Evolutionary conservation across 2,888 invertebrate species (phyloP).

Genomic region (Taphrorychus bicolor): DNA sequence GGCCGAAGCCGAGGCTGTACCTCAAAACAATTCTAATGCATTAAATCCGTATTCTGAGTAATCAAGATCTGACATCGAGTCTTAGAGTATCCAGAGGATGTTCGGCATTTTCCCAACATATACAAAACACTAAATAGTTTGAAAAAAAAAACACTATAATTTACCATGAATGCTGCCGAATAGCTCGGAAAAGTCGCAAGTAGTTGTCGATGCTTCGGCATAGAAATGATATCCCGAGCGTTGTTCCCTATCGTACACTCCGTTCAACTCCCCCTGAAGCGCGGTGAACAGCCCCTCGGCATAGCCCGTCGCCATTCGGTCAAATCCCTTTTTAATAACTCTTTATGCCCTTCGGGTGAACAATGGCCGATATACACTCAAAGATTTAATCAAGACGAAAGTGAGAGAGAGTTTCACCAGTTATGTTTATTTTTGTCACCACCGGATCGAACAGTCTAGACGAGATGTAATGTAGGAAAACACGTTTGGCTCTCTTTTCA

Average conservation of each 20-base stretch:
- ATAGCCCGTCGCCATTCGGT: slow-evolving; percentile 36
- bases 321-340: slow-evolving; percentile 32
- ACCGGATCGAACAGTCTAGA: slow-evolving; percentile 3
- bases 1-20: too few relatives aligned
- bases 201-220: slow-evolving; percentile 30
- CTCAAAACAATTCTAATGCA: too few relatives aligned
- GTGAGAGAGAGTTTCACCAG: background rate
- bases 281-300: slow-evolving; percentile 37
- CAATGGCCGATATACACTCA: background rate
- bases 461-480: background rate
- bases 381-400: slow-evolving; percentile 1
- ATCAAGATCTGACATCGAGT: too few relatives aligned
- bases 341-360: slow-evolving; percentile 6
- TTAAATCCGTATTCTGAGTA: too few relatives aligned
- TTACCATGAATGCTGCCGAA: slow-evolving; percentile 29
- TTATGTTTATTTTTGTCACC: slow-evolving; percentile 1
- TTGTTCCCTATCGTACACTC: slow-evolving; percentile 21
- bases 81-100: too few relatives aligned
- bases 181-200: slow-evolving; percentile 38
- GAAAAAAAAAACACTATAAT: too few relatives aligned
- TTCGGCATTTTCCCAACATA: too few relatives aligned
- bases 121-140: too few relatives aligned
- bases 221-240: slow-evolving; percentile 26
- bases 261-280: slow-evolving; percentile 26
- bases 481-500: background rate